These are phyloP conservation scores for Zygogramma bicolorata DNA, from an alignment of 2,888 invertebrate genomes.

Conservation along the genomic window DNA sequence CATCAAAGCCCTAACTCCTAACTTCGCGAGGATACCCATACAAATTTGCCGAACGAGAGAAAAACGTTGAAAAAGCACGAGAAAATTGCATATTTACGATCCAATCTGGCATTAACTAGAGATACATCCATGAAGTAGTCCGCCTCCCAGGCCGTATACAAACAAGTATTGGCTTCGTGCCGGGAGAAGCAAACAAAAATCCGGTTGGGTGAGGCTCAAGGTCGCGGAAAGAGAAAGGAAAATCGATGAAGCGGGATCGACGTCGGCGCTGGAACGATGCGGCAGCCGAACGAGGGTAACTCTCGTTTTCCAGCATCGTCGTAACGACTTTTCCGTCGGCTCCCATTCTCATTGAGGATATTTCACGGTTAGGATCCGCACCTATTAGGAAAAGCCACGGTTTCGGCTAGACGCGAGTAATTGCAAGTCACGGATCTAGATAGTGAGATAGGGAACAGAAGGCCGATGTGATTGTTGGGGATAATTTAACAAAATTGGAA, in stretches of 20 bases:
- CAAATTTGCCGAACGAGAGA: neutral
- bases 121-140: neutral
- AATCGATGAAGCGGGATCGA: conserved; percentile 50
- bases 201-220: conserved; percentile 56
- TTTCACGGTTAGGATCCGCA: neutral
- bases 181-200: conserved; percentile 53
- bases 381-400: no score
- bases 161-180: conserved; percentile 31
- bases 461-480: no score
- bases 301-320: neutral
- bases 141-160: neutral
- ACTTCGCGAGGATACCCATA: neutral
- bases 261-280: conserved; percentile 17
- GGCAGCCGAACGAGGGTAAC: neutral
- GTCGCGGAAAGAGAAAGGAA: conserved; percentile 55
- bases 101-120: neutral
- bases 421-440: no score
- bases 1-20: no score
- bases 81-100: neutral
- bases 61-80: neutral
- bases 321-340: neutral
- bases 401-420: no score
- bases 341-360: neutral
- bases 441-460: no score
- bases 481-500: no score